phyloP scores from a whole-genome alignment of 1,140 invertebrate genomes.

The Frieseomelitta varia region DNA sequence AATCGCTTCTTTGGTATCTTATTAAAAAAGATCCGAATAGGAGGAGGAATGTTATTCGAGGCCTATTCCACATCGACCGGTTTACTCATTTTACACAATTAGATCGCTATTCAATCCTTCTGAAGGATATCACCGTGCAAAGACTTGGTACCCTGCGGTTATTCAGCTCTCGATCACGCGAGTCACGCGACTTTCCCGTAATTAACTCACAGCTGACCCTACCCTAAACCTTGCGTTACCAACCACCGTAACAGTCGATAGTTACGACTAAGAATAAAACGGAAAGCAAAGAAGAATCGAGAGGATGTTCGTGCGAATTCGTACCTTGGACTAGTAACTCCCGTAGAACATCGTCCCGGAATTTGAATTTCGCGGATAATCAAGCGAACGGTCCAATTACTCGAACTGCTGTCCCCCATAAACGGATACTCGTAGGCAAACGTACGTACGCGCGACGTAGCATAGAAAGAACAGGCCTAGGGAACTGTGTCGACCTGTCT shows the following conservation, averaged over 20 bases:
- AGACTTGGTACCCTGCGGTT: background rate
- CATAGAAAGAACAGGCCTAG: background rate
- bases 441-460: background rate
- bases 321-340: no score
- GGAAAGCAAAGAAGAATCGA: no score
- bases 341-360: no score
- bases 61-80: background rate
- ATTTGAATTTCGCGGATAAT: no score
- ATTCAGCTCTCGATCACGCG: background rate
- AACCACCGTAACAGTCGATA: background rate
- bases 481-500: constrained; percentile 15
- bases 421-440: background rate
- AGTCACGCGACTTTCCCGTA: background rate
- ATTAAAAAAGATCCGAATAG: no score
- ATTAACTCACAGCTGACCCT: background rate
- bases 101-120: background rate
- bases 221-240: background rate
- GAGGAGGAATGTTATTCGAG: background rate
- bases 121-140: background rate
- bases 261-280: no score
- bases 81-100: background rate
- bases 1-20: no score
- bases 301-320: no score
- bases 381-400: background rate
- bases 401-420: background rate